Evolutionary conservation across 2,888 invertebrate genomes (phyloP).

Genomic region (Dasysyrphus tricinctus): DNA sequence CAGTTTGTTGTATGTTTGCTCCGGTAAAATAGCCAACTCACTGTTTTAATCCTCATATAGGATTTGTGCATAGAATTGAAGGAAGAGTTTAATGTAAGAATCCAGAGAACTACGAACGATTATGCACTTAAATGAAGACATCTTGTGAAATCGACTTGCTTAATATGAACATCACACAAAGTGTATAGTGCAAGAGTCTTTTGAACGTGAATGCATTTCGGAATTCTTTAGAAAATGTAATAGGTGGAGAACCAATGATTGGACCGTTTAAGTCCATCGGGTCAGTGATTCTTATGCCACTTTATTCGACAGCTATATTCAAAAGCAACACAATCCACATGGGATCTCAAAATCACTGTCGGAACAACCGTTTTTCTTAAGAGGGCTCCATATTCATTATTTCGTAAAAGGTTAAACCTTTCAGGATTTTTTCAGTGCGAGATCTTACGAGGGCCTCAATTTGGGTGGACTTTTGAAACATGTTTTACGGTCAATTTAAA

Average conservation of each 20-base stretch:
- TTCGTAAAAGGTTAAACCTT: background rate
- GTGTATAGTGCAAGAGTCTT: background rate
- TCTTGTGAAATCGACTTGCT: slow-evolving; percentile 6
- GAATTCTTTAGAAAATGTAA: background rate
- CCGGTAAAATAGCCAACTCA: background rate
- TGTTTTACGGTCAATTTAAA: too few species aligned
- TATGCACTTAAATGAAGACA: background rate
- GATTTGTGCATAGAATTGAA: background rate
- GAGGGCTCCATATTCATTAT: background rate
- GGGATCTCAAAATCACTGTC: background rate
- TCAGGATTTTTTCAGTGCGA: too few species aligned
- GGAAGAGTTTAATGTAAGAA: background rate
- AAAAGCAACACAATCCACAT: background rate
- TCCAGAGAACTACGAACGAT: background rate
- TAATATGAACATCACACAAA: background rate
- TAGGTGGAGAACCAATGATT: background rate
- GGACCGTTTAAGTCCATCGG: background rate
- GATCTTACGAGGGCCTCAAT: background rate
- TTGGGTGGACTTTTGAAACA: too few species aligned
- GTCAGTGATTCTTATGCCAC: background rate
- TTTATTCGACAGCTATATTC: background rate
- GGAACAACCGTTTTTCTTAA: background rate
- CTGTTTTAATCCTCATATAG: background rate
- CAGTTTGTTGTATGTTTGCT: background rate
- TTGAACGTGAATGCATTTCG: background rate